Base-by-base conservation (phyloP, 1,140 invertebrate genomes). In the Drosophila equinoxialis region DNA sequence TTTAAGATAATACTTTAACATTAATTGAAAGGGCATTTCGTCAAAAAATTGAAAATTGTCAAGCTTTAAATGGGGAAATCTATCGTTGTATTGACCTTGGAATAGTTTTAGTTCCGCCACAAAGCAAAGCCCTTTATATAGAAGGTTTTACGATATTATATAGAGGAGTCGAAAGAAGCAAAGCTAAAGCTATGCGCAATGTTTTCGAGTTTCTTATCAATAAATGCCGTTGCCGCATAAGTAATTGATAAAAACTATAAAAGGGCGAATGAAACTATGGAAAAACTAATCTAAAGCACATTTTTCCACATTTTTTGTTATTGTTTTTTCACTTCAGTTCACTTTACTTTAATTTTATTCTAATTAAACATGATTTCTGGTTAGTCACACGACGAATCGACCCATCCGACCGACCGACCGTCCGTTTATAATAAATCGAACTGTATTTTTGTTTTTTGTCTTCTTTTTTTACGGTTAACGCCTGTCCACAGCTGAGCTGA, bases 401-500 rank as follows among this genome's bases (percentile, higher is more conserved):
- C 14, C 6, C 14, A 14, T 8, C 17, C 45, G 17, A 51, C 45
- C 45, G 4, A 4, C 37, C 11, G 10, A 4, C 37, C 37, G 37
- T 39, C 11, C 45, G 45, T 51, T 51, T 51, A 60, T 35, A 63
- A 45, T 30, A 51, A 63, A 23, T 63, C 14, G 59, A 77, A 45
- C 54, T 68, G 65, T 41, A 75, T 68, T 68, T 75, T 41, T 72
- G 33, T 37, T 30, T 75, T 75, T 62, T 68, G 65, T 75, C 20
- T 51, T 20, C 10, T 51, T 10, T 10, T 23, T 51, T 51, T 23
- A 59, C 57, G 57, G 33, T 59, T 59, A 59, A 77, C 74, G 74
- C 74, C 73, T 67, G 74, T 65, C 74, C 70, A 77, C 77, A 70
- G 74, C 66, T 61, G 55, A 77, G 69, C 74, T 30, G 30, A 65